Conservation (phyloP, 2,797 vertebrate species). For the Scomberomorus guttatus region DNA sequence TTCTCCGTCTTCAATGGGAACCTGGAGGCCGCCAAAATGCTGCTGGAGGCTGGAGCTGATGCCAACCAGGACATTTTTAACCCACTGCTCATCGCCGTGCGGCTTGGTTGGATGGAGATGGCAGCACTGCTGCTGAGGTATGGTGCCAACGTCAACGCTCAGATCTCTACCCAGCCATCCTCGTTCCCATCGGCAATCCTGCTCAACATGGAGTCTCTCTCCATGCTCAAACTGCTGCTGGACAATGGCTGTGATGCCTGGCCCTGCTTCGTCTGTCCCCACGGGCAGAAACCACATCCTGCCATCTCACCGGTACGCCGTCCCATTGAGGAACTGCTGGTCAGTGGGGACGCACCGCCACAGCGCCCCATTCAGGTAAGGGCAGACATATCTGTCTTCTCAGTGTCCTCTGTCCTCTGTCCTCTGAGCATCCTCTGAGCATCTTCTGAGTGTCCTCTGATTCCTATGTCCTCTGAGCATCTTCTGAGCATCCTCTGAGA, state of each 20-base stretch:
- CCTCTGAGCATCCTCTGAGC: too few relatives aligned
- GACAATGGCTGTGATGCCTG: slow-evolving; percentile 89
- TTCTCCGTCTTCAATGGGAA: slow-evolving; percentile 91
- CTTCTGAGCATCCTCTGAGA: too few relatives aligned
- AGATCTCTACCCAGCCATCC: slow-evolving; percentile 88
- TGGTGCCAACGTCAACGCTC: slow-evolving; percentile 89
- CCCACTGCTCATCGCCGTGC: slow-evolving; percentile 90
- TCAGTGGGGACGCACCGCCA: not conserved
- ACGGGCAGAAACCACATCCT: slow-evolving; percentile 88
- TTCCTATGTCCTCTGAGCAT: not conserved
- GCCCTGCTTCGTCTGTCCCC: slow-evolving; percentile 89
- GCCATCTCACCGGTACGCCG: fast-evolving
- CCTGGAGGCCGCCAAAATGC: slow-evolving; percentile 83
- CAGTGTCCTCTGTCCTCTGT: too few relatives aligned
- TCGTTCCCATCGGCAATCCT: slow-evolving; percentile 90
- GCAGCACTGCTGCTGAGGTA: slow-evolving; percentile 88
- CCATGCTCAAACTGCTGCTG: slow-evolving; percentile 90
- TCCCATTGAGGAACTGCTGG: slow-evolving; percentile 18
- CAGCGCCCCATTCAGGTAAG: slow-evolving; percentile 32
- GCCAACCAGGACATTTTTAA: slow-evolving; percentile 91
- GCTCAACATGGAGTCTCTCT: slow-evolving; percentile 88
- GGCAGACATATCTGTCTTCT: not conserved
- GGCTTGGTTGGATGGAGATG: slow-evolving; percentile 87
- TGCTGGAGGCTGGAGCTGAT: slow-evolving; percentile 90
- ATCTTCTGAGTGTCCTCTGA: too few relatives aligned